Evolutionary conservation across 1,140 invertebrate genomes (phyloP), one percentile per base, ranked within the genome.

Genomic region (Diabrotica undecimpunctata): DNA sequence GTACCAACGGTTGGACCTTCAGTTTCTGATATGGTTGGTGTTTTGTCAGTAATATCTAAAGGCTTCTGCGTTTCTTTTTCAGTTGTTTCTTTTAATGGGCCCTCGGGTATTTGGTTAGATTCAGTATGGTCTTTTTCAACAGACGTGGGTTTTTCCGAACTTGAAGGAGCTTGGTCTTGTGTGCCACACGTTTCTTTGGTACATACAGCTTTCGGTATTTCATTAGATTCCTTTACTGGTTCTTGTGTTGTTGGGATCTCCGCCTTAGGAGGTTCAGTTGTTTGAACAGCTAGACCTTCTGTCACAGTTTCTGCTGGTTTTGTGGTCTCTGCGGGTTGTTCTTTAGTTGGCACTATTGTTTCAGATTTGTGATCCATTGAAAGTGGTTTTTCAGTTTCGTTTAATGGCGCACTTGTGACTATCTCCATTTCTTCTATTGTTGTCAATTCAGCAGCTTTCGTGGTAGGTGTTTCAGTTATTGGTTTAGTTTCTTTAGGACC

Each of bases 241-340:
- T 64, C 55, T 36, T 61, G 13, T 25, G 53, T 54, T 37, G 37
- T 10, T 57, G 35, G n/a, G 9, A 37, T 12, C n/a, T 57, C 55
- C 6, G 55, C 58, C 36, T 36, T 54, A 7, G 35, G 55, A 7
- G 11, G 12, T 7, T 37, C 63, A 60, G 72, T 55, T 62, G 67
- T 66, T 64, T 73, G 66, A 70, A 76, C 71, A 67, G 75, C 68
- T 35, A 13, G n/a, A 55, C n/a, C 56, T 12, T 12, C 13, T 60
- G 51, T 55, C 50, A 46, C 14, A 6, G 38, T 7, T 51, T 64
- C 50, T 35, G 37, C 11, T 60, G 56, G 7, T 51, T 54, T 51
- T 12, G 41, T 52, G 8, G 58, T 36, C 54, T 36, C 52, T 59
- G 59, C 35, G n/a, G 54, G 9, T 51, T 60, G 25, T n/a, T 11